A percentile compares a stretch with the other conserved stretches of the same genome.
These are phyloP conservation scores for Paratilapia polleni DNA, from an alignment of 2,113 vertebrate genomes.

Conservation along the genomic window DNA sequence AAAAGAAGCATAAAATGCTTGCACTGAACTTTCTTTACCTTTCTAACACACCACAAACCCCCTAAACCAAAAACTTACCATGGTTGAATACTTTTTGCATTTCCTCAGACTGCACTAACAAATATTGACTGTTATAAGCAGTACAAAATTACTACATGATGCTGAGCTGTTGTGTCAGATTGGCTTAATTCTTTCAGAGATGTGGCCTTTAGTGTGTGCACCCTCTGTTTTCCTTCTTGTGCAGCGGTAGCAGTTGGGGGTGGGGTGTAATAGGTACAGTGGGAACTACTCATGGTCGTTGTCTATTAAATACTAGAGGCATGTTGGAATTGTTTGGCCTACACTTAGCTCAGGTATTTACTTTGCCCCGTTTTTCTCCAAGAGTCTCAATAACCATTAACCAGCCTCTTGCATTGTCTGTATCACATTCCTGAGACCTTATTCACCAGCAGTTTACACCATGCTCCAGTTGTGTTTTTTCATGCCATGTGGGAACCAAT, in stretches of 20 bases:
- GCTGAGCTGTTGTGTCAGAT: background rate
- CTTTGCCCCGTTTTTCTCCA: slow-evolving; percentile 47
- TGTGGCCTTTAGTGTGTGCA: background rate
- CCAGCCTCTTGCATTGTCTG: slow-evolving; percentile 46
- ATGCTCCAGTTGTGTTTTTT: slow-evolving; percentile 54
- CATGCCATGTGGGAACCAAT: slow-evolving; percentile 48
- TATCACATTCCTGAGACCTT: slow-evolving; percentile 73
- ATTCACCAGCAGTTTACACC: slow-evolving; percentile 62
- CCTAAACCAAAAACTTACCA: background rate
- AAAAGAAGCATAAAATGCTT: no score
- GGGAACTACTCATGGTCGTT: slow-evolving; percentile 15
- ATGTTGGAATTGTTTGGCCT: slow-evolving; percentile 52
- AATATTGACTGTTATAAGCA: background rate
- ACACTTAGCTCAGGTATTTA: slow-evolving; percentile 65
- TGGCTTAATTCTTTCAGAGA: background rate
- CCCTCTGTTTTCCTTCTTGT: background rate
- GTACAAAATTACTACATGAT: background rate
- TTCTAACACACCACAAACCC: background rate
- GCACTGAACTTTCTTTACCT: no score
- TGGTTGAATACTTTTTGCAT: background rate
- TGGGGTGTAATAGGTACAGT: background rate
- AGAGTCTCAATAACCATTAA: slow-evolving; percentile 77
- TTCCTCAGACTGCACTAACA: background rate
- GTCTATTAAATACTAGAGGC: slow-evolving; percentile 39
- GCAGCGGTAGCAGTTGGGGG: background rate